Evolutionary conservation across 1,140 invertebrate genomes (phyloP).

Genomic region (Atta cephalotes): DNA sequence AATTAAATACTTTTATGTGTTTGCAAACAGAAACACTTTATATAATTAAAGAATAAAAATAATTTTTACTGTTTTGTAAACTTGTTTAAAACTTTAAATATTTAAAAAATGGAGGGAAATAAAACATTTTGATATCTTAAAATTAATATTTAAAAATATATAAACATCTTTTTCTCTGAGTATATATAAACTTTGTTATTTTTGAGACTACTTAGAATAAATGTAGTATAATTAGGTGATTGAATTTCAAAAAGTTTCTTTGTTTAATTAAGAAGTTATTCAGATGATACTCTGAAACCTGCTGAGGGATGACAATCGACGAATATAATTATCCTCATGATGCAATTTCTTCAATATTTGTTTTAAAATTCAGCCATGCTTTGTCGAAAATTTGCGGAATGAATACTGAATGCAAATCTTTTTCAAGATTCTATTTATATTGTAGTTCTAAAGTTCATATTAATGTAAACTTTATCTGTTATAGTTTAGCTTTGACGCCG

Average conservation of each 20-base stretch:
- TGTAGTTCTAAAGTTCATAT: not conserved
- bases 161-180: no score
- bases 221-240: slow-evolving; percentile 33
- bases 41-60: no score
- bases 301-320: not conserved
- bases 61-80: no score
- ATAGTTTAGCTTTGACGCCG: slow-evolving; percentile 26
- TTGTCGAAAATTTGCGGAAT: slow-evolving; percentile 38
- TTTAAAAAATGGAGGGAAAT: no score
- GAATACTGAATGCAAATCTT: slow-evolving; percentile 7
- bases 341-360: slow-evolving; percentile 14
- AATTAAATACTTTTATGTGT: no score
- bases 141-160: no score
- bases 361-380: not conserved
- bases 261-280: slow-evolving; percentile 39
- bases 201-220: slow-evolving; percentile 5
- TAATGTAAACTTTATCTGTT: slow-evolving; percentile 16
- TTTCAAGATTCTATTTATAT: no score
- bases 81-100: no score
- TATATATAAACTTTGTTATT: not conserved
- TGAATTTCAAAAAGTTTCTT: slow-evolving; percentile 47
- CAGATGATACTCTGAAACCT: not conserved
- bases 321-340: slow-evolving; percentile 31
- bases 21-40: no score
- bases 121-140: no score